Base-by-base conservation (phyloP, 2,113 vertebrate genomes). In the Hepsetus odoe region DNA sequence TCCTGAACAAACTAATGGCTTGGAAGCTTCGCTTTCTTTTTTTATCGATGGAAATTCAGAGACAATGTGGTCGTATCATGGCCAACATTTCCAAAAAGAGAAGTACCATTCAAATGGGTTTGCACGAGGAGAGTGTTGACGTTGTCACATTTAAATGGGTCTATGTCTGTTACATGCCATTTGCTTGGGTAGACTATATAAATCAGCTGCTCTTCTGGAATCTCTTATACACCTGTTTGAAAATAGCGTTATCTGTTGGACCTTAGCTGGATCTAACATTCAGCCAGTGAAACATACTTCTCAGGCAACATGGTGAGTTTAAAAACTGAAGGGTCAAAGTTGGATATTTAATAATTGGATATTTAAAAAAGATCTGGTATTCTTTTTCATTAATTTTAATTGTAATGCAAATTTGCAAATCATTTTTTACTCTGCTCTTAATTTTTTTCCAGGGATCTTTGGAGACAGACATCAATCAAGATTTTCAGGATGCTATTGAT, bases 401-500 rank as follows among this genome's bases (percentile, higher is more conserved):
- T n/a, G n/a, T n/a, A n/a, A n/a, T n/a, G n/a, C n/a, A n/a, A n/a
- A n/a, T n/a, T n/a, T n/a, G n/a, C n/a, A n/a, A n/a, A n/a, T n/a
- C n/a, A n/a, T n/a, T n/a, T n/a, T n/a, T n/a, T n/a, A n/a, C n/a
- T n/a, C n/a, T n/a, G n/a, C n/a, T 1, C 8, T 56, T 73, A 49
- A 7, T 16, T 13, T 46, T 86, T 72, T 79, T 87, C 14, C 85
- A 98, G 96, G 91, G 70, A 73, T 92, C 92, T 86, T 40, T 90
- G 78, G 94, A 97, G 58, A 93, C 90, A 67, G 96, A 99, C 24
- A 88, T 93, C 51, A 95, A 95, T 77, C 95, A 97, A 77, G 93
- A 94, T 51, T 96, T 98, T 16, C 93, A 98, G 87, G 97, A 99
- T 85, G 96, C 96, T 0, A 94, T 98, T 12, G 96, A 99, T 67